phyloP scores from a whole-genome alignment of 2,113 vertebrate genomes.

The Thinocorus orbignyianus region DNA sequence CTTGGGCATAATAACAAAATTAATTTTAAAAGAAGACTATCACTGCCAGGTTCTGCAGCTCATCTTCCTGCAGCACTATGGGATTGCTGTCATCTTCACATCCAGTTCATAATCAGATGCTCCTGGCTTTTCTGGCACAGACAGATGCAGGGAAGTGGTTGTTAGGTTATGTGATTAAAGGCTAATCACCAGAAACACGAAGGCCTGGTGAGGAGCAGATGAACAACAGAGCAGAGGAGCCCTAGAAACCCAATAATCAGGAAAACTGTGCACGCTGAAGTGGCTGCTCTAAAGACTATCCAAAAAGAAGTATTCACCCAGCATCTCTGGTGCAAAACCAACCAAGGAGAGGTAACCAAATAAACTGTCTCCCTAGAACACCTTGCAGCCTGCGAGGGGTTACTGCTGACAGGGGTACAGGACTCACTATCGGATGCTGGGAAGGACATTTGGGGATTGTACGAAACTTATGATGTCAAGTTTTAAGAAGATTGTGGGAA shows the following conservation, averaged over 20 bases:
- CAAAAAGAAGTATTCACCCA: background rate
- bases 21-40: background rate
- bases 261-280: fast-evolving
- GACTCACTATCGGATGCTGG: background rate
- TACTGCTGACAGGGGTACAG: background rate
- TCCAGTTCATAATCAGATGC: background rate
- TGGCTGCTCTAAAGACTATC: background rate
- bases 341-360: background rate
- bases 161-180: background rate
- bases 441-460: background rate
- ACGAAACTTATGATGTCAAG: background rate
- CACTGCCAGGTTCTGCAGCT: background rate
- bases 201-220: background rate
- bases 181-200: background rate
- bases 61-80: background rate
- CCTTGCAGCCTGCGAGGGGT: background rate
- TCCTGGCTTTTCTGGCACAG: background rate
- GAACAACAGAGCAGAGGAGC: background rate
- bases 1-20: background rate
- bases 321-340: background rate
- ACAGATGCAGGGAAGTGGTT: background rate
- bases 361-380: background rate
- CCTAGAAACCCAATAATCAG: background rate
- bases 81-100: background rate
- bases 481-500: background rate